Conservation (phyloP, 2,888 invertebrate genomes). For the Lasioglossum marginatum region DNA sequence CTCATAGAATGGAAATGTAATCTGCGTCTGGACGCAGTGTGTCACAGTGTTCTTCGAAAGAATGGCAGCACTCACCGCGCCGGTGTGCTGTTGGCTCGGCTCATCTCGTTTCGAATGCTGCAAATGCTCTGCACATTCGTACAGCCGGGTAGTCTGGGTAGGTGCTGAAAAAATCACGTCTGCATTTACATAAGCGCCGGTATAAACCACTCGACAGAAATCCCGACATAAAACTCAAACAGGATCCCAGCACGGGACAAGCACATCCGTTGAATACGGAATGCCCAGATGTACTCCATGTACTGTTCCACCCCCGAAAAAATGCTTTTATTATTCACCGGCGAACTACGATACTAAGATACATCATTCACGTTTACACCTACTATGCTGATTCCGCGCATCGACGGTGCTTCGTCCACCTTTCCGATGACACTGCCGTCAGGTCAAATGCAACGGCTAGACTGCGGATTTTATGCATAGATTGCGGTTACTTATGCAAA, state of each 20-base stretch:
- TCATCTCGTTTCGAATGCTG: slow-evolving; percentile 72
- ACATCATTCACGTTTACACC: slow-evolving; percentile 50
- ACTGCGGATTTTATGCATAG: background rate
- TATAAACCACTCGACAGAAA: slow-evolving; percentile 84
- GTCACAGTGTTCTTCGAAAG: background rate
- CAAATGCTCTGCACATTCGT: slow-evolving; percentile 77
- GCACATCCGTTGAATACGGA: slow-evolving; percentile 83
- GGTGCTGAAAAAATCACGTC: slow-evolving; percentile 83
- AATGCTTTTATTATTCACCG: slow-evolving; percentile 79
- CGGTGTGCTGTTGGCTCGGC: slow-evolving; percentile 18
- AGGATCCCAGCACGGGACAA: slow-evolving; percentile 80
- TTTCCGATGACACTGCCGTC: background rate
- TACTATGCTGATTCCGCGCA: slow-evolving; percentile 15
- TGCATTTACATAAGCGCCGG: slow-evolving; percentile 84
- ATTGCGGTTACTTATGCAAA: background rate
- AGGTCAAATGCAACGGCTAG: background rate
- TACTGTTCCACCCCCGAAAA: slow-evolving; percentile 55
- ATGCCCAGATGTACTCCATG: slow-evolving; percentile 73
- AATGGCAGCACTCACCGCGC: background rate
- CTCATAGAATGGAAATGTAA: background rate
- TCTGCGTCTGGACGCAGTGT: background rate
- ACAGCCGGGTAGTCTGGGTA: slow-evolving; percentile 72
- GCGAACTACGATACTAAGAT: slow-evolving; percentile 59
- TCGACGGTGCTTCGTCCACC: background rate
- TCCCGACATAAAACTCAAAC: slow-evolving; percentile 83